These are phyloP conservation scores for Ormia ochracea DNA, from an alignment of 2,888 invertebrate genomes.

Conservation along the genomic window DNA sequence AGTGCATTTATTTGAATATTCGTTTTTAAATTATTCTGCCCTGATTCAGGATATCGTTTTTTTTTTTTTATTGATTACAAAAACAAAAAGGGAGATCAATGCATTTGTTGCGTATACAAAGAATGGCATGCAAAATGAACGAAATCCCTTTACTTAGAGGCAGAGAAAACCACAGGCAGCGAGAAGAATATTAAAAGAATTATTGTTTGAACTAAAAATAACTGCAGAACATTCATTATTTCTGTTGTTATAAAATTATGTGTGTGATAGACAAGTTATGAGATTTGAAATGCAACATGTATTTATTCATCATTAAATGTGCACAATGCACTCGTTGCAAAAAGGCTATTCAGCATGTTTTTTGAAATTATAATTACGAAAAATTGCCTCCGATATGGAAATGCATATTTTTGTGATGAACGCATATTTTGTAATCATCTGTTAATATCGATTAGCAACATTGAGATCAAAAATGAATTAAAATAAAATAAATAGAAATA, in stretches of 20 bases:
- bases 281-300: slow-evolving; percentile 31
- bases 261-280: slow-evolving; percentile 34
- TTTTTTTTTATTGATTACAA: not conserved
- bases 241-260: slow-evolving; percentile 5
- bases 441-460: too few species aligned
- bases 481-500: too few species aligned
- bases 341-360: slow-evolving; percentile 11
- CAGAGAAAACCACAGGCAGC: not conserved
- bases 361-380: not conserved
- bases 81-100: slow-evolving; percentile 25
- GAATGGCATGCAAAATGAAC: slow-evolving; percentile 35
- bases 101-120: slow-evolving; percentile 5
- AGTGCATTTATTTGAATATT: slow-evolving; percentile 6
- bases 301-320: slow-evolving; percentile 20
- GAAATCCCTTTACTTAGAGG: slow-evolving; percentile 4
- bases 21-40: slow-evolving; percentile 1
- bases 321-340: not conserved
- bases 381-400: too few species aligned
- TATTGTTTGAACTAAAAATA: slow-evolving; percentile 43
- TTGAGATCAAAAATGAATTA: too few species aligned
- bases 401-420: too few species aligned
- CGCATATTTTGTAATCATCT: too few species aligned
- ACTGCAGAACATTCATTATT: slow-evolving; percentile 5
- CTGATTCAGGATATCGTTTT: slow-evolving; percentile 15
- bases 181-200: slow-evolving; percentile 32